Evolutionary conservation across 2,113 vertebrate genomes (phyloP).

Genomic region (Leucopsar rothschildi): DNA sequence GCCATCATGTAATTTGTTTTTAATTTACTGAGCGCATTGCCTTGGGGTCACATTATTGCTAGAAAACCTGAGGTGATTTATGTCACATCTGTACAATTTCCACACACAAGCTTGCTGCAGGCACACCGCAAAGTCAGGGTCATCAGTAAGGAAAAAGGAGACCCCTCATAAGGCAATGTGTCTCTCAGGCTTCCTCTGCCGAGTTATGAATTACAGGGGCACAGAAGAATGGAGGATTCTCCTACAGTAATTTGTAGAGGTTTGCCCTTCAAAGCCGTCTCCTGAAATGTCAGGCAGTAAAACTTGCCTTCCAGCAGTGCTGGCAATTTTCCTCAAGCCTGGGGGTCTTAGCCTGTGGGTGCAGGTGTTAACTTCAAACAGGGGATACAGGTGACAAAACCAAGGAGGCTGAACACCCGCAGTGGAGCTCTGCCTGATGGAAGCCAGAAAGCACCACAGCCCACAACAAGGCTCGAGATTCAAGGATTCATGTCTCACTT

Average conservation of each 20-base stretch:
- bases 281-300: neutral
- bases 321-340: neutral
- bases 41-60: neutral
- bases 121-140: neutral
- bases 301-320: neutral
- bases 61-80: constrained; percentile 31
- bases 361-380: neutral
- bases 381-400: accelerated
- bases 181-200: neutral
- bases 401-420: accelerated
- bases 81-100: neutral
- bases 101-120: neutral
- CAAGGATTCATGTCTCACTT: accelerated
- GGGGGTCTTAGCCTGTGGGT: neutral
- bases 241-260: neutral
- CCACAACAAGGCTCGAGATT: neutral
- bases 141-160: neutral
- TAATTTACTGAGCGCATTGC: constrained; percentile 49
- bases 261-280: neutral
- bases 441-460: neutral
- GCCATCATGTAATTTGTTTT: constrained; percentile 38
- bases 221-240: neutral
- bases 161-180: neutral
- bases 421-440: neutral
- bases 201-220: neutral